phyloP scores from a whole-genome alignment of 2,888 invertebrate genomes.

The Philereme transversata region DNA sequence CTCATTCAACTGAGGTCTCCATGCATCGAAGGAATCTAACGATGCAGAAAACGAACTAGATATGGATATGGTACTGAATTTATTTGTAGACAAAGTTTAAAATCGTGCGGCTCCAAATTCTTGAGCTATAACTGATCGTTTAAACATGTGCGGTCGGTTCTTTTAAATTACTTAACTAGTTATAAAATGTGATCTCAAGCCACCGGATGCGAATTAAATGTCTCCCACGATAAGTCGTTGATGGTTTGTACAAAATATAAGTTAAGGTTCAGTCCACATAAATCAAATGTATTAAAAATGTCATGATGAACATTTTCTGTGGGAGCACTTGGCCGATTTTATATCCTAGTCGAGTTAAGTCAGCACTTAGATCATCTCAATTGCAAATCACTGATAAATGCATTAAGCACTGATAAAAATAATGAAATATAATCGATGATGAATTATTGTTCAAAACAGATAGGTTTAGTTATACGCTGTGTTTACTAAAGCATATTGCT shows the following conservation, averaged over 20 bases:
- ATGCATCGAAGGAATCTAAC: constrained; percentile 8
- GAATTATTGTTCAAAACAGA: neutral
- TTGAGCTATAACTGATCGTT: neutral
- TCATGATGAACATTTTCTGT: no score
- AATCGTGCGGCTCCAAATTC: constrained; percentile 1
- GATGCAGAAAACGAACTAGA: constrained; percentile 6
- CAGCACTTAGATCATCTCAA: constrained; percentile 18
- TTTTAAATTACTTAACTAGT: neutral
- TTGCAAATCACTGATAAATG: constrained; percentile 6
- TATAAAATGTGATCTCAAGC: neutral
- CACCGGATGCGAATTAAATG: neutral
- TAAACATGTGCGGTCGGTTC: neutral
- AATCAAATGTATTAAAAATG: no score
- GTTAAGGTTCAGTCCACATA: neutral
- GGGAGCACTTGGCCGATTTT: constrained; percentile 4
- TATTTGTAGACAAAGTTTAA: constrained; percentile 5
- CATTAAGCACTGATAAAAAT: constrained; percentile 2
- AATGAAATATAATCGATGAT: neutral
- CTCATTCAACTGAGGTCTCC: constrained; percentile 12
- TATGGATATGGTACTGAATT: constrained; percentile 22
- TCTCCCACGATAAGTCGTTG: neutral
- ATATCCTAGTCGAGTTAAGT: constrained; percentile 28
- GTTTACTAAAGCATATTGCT: constrained; percentile 4
- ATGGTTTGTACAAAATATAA: constrained; percentile 1
- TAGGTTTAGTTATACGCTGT: neutral